Evolutionary conservation across 2,888 invertebrate genomes (phyloP), one percentile per base, ranked within the genome.

Genomic region (Limenitis camilla): DNA sequence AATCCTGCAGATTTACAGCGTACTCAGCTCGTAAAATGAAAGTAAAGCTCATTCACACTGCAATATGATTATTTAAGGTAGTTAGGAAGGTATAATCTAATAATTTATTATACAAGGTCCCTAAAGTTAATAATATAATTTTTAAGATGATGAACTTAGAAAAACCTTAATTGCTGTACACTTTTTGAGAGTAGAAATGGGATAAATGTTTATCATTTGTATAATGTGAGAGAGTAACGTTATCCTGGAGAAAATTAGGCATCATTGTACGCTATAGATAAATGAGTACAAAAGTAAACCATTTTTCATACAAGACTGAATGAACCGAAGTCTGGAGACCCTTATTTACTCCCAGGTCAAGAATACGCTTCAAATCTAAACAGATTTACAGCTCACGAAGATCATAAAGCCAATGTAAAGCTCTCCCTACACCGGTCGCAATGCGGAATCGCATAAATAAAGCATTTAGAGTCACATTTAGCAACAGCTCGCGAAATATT

Each of bases 391-490:
- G 30, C 35, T 49, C 19, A 33, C 39, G 33, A 44, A 39, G 45
- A 52, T 46, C 35, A 55, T 58, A 58, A 58, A 58, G 55, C 40
- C 28, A 52, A 49, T 47, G 45, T 46, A 35, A 53, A 41, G 45
- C 43, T 49, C 47, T 49, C 42, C 72, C 73, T 75, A 68, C 67
- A 61, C 62, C 64, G 67, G 60, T 62, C 64, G 67, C 62, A 71
- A 67, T 71, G 74, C 74, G 71, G 74, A 76, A 78, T 69, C 60
- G 54, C 60, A 67, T 67, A 75, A 75, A 76, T 71, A 74, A 71
- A 69, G 64, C 67, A 67, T 71, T 78, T 76, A 77, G 69, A 62
- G 71, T 68, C 72, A 69, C 65, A 75, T 76, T 81, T 82, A 77
- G 76, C 81, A 67, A 64, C 63, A 67, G 64, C 62, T 60, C 69